Percentiles rank a stretch among this genome's conserved stretches.
phyloP scores from a whole-genome alignment of 2,888 invertebrate genomes.

The Serripes groenlandicus region DNA sequence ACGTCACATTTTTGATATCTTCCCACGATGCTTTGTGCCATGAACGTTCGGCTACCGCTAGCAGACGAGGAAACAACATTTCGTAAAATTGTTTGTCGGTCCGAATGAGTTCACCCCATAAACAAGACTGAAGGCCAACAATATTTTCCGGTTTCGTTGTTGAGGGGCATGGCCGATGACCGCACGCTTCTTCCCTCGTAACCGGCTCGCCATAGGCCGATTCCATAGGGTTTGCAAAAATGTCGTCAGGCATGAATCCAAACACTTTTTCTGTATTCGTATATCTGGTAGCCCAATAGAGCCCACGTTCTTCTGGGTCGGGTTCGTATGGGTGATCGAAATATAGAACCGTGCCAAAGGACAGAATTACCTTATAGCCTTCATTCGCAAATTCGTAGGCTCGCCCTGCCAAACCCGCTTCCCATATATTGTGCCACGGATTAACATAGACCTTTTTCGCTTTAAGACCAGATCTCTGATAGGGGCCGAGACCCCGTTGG shows the following conservation, averaged over 20 bases:
- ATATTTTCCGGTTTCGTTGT: slow-evolving; percentile 79
- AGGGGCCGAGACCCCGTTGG: slow-evolving; percentile 9
- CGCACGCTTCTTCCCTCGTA: slow-evolving; percentile 69
- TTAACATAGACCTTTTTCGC: slow-evolving; percentile 43
- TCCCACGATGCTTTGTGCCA: slow-evolving; percentile 84
- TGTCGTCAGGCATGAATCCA: slow-evolving; percentile 75
- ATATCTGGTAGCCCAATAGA: slow-evolving; percentile 84
- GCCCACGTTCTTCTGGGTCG: slow-evolving; percentile 82
- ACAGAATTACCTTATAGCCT: slow-evolving; percentile 66
- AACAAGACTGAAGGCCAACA: slow-evolving; percentile 81
- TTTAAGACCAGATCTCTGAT: slow-evolving; percentile 32
- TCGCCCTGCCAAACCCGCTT: slow-evolving; percentile 22
- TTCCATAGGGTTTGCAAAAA: slow-evolving; percentile 72
- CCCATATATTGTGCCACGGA: slow-evolving; percentile 58
- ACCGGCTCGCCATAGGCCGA: slow-evolving; percentile 71
- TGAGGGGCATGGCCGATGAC: slow-evolving; percentile 66
- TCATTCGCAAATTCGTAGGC: slow-evolving; percentile 50
- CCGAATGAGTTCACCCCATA: slow-evolving; percentile 80
- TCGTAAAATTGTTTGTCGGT: slow-evolving; percentile 69
- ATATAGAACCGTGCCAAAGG: slow-evolving; percentile 79
- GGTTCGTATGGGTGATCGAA: slow-evolving; percentile 82
- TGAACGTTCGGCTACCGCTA: slow-evolving; percentile 82
- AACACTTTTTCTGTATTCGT: slow-evolving; percentile 78
- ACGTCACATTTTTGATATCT: slow-evolving; percentile 31
- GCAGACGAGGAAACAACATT: slow-evolving; percentile 78